Evolutionary conservation across 2,113 vertebrate genomes (phyloP), one percentile per base, ranked within the genome.

Genomic region (Dasyornis broadbenti): DNA sequence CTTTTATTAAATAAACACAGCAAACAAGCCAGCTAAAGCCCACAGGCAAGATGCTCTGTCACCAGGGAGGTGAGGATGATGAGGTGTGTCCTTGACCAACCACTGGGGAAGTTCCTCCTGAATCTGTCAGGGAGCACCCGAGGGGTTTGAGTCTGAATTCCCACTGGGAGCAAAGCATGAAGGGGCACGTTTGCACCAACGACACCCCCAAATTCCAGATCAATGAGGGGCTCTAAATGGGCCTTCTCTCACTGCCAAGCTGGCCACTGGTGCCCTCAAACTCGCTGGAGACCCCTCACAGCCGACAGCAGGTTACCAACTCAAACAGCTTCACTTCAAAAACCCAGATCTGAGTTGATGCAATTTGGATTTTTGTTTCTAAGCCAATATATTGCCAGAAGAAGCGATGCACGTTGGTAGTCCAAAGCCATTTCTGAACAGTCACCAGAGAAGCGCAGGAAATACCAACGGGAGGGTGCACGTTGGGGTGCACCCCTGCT

Each of bases 51-150:
- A 66, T 5, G 47, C 37, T 59, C 72, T 92, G 89, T 56, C 94
- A 95, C 39, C 70, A 79, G 78, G 3, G 69, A 94, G 83, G 94
- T 92, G 96, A 94, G 50, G 80, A 44, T 92, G 92, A 94, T 19
- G 94, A 93, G 91, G n/a, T 6, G 40, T 37, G 94, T 68, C 95
- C 95, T 89, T 94, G 80, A 69, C 57, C 94, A 85, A 4, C 56
- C 7, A 8, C 39, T 45, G 49, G 60, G 13, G 22, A 89, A 86
- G 72, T 8, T 52, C 50, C 18, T 75, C 54, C 42, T 28, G 4
- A 83, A 63, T 9, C 50, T 8, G 65, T 7, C 44, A 30, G 52
- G 21, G 49, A 91, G 35, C 3, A 37, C 77, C 79, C 1, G 2
- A 65, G 63, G 39, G 35, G 1, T 39, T 78, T 24, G 26, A 52